phyloP scores from a whole-genome alignment of 2,113 vertebrate genomes.

The Australoheros scitulus region DNA sequence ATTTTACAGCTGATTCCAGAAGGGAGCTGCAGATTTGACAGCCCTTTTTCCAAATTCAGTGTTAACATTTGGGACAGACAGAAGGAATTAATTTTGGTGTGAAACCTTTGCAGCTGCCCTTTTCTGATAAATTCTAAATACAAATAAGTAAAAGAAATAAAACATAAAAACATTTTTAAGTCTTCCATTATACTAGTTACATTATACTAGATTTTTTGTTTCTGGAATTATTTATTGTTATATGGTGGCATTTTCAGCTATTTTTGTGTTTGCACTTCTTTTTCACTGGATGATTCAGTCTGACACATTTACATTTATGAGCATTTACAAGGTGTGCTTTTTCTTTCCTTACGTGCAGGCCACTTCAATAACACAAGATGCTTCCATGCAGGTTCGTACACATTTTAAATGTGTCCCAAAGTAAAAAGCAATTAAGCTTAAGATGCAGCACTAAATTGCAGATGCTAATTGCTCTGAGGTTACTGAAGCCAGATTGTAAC shows the following conservation, averaged over 20 bases:
- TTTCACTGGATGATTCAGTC: not conserved
- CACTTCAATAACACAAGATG: not conserved
- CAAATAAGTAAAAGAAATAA: too few species aligned
- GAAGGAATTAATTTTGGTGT: too few species aligned
- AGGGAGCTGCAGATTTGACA: too few species aligned
- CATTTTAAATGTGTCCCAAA: not conserved
- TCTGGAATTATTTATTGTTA: slow-evolving; percentile 27
- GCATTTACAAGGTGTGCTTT: not conserved
- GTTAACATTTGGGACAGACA: too few species aligned
- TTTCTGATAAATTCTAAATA: too few species aligned
- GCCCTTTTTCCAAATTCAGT: too few species aligned
- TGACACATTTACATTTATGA: not conserved
- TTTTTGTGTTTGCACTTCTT: slow-evolving; percentile 24
- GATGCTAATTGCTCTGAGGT: slow-evolving; percentile 22
- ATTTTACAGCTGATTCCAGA: too few species aligned
- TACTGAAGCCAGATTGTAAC: not conserved
- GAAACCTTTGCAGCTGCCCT: too few species aligned
- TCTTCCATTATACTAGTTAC: not conserved
- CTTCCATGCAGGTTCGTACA: not conserved
- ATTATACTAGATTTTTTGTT: not conserved
- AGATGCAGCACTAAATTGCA: slow-evolving; percentile 9
- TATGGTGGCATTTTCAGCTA: slow-evolving; percentile 13
- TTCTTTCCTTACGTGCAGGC: not conserved
- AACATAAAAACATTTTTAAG: too few species aligned
- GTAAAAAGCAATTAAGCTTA: slow-evolving; percentile 19